Evolutionary conservation across 2,113 vertebrate genomes (phyloP), one percentile per base, ranked within the genome.

Genomic region (Vulpes ferrilata): DNA sequence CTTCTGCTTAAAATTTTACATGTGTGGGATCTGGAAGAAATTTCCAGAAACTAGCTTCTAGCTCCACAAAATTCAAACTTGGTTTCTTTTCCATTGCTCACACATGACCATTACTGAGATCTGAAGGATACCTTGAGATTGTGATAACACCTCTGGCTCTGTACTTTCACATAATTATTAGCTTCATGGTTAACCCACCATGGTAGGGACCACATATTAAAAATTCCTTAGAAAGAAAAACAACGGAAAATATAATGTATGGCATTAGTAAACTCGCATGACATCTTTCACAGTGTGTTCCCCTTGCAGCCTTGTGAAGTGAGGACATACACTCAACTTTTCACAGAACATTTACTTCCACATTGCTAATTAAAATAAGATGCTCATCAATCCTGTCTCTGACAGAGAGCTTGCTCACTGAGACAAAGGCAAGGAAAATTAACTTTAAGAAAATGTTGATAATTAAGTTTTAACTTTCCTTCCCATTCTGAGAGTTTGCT

Each of bases 311-410:
- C 82, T 84, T 82, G 65, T 25, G 13, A 93, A 62, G 57, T 85
- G 67, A 95, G 81, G 81, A 92, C 25, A 78, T 51, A 88, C 27
- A 35, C 35, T 93, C 53, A 82, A 88, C 96, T 97, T 94, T 88
- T 73, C 93, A 96, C 86, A 97, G 95, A 97, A 98, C 93, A 98
- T 97, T 97, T 96, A 94, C 95, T 93, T 95, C 86, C 89, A 65
- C 78, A 55, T 51, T 87, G 78, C 88, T 97, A 93, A 98, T 98
- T 97, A 93, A 97, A 97, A 74, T 74, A 67, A 93, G 78, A 94
- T 51, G 43, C 74, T 89, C 93, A 97, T 97, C 97, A 97, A 96
- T 98, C 93, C 89, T 94, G 35, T 88, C 57, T 92, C 73, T 87
- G 82, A 65, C 95, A 73, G 67, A 97, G 62, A 92, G 32, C 94